Conservation (phyloP, 2,797 vertebrate species). For the Sarcoramphus papa region DNA sequence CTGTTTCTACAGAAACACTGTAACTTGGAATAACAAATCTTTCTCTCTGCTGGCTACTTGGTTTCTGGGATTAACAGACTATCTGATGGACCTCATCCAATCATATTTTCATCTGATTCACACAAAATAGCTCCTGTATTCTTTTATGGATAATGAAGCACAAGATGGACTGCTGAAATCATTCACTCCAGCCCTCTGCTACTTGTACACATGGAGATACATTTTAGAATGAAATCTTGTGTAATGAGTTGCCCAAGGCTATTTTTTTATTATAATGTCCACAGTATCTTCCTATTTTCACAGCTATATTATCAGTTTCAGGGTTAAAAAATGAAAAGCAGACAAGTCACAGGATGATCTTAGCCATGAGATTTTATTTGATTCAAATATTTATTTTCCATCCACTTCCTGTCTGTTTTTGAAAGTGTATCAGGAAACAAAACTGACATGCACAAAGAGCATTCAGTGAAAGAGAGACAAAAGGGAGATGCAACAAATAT, state of each 20-base stretch:
- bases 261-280: neutral
- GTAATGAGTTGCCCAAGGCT: neutral
- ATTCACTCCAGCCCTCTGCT: neutral
- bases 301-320: neutral
- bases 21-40: neutral
- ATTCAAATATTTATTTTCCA: neutral
- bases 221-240: neutral
- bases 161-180: neutral
- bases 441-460: constrained; percentile 21
- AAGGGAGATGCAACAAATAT: neutral
- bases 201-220: neutral
- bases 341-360: neutral
- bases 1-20: neutral
- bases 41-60: neutral
- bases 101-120: neutral
- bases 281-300: neutral
- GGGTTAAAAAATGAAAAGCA: neutral
- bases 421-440: neutral
- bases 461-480: neutral
- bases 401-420: constrained; percentile 11
- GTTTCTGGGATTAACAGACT: neutral
- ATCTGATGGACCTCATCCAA: neutral
- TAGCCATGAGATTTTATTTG: constrained; percentile 23
- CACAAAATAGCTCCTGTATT: neutral
- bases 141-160: neutral